Conservation (phyloP, 2,888 invertebrate species). For the Agonum fuliginosum region DNA sequence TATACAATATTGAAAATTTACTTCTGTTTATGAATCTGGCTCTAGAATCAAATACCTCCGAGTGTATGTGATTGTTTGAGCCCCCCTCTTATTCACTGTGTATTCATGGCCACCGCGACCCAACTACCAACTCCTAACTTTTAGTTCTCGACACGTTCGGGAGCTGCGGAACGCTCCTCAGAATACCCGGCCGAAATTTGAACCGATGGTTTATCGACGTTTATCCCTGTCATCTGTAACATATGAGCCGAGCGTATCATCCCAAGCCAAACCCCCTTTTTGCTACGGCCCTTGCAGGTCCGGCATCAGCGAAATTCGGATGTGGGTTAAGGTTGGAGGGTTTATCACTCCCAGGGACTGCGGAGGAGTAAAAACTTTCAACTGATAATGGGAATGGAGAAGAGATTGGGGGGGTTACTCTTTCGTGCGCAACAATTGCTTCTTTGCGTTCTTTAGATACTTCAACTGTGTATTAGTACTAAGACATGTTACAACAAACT, state of each 20-base stretch:
- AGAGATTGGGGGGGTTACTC: too few species aligned
- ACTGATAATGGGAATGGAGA: too few species aligned
- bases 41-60: too few species aligned
- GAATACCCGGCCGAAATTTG: constrained; percentile 54
- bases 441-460: neutral
- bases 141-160: constrained; percentile 52
- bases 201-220: constrained; percentile 59
- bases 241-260: constrained; percentile 56
- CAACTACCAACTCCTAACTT: constrained; percentile 53
- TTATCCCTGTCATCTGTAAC: constrained; percentile 59
- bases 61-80: neutral
- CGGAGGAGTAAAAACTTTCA: neutral
- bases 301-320: constrained; percentile 1
- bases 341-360: neutral
- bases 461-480: too few species aligned
- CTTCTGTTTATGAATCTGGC: too few species aligned
- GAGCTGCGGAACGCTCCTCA: constrained; percentile 31
- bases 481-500: too few species aligned
- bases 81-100: neutral
- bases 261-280: constrained; percentile 45
- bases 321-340: constrained; percentile 18
- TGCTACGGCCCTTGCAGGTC: constrained; percentile 3
- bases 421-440: neutral
- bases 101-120: constrained; percentile 45
- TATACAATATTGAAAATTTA: too few species aligned